Percentiles rank a stretch among this genome's conserved stretches.
These are phyloP conservation scores for Marasmarcha lunaedactyla DNA, from an alignment of 2,888 invertebrate species.

Conservation along the genomic window DNA sequence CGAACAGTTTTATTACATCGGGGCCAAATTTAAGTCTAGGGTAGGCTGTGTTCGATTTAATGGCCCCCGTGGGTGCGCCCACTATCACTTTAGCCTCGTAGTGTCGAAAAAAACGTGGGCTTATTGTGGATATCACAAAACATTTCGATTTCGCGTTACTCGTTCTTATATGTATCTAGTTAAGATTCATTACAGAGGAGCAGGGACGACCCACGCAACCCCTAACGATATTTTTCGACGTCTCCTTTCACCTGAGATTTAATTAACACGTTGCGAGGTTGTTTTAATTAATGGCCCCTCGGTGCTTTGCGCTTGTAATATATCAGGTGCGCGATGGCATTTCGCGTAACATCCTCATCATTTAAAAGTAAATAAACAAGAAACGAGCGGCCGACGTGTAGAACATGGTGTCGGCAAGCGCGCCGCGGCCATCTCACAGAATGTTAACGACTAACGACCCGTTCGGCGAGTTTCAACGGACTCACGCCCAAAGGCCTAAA, in stretches of 20 bases:
- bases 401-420: conserved; percentile 21
- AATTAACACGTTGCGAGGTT: background rate
- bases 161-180: conserved; percentile 16
- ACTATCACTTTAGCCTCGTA: conserved; percentile 26
- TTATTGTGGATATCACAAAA: conserved; percentile 32
- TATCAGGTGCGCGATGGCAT: background rate
- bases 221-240: conserved; percentile 34
- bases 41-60: conserved; percentile 35
- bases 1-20: conserved; percentile 24
- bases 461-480: conserved; percentile 36
- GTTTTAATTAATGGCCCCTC: background rate
- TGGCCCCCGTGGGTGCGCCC: conserved; percentile 45
- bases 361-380: conserved; percentile 2
- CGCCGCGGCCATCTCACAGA: conserved; percentile 42
- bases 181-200: conserved; percentile 19
- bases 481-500: conserved; percentile 34
- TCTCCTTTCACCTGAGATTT: conserved; percentile 28
- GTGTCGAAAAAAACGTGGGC: conserved; percentile 45
- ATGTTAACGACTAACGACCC: conserved; percentile 52
- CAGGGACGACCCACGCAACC: conserved; percentile 35
- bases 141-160: conserved; percentile 12
- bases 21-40: conserved; percentile 31
- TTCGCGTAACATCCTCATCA: background rate
- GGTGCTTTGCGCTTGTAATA: conserved; percentile 3
- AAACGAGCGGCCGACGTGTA: conserved; percentile 24